Evolutionary conservation across 1,140 invertebrate genomes (phyloP).

Genomic region (Lutraria rhynchaena): DNA sequence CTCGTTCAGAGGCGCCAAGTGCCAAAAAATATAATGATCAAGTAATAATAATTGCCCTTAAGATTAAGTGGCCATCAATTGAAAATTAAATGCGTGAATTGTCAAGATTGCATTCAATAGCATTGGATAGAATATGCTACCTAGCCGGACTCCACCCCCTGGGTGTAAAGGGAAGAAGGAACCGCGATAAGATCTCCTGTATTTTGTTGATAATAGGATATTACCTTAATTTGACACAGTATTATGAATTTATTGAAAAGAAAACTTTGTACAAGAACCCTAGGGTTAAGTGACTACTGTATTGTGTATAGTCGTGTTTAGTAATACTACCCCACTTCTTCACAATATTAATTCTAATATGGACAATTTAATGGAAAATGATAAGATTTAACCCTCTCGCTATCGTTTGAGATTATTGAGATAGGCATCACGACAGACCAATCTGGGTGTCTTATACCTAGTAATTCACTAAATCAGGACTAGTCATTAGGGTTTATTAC

Average conservation of each 20-base stretch:
- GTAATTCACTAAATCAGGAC: conserved; percentile 31
- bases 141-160: conserved; percentile 43
- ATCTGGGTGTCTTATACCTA: neutral
- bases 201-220: conserved; percentile 43
- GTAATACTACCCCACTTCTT: conserved; percentile 3
- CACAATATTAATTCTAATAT: conserved; percentile 49
- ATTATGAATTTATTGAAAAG: conserved; percentile 51
- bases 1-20: conserved; percentile 37
- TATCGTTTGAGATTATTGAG: conserved; percentile 36
- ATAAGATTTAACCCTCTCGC: conserved; percentile 32
- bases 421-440: conserved; percentile 31
- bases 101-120: conserved; percentile 43
- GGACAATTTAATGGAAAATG: conserved; percentile 53
- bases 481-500: conserved; percentile 42
- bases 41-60: conserved; percentile 19
- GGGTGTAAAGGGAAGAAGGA: conserved; percentile 26
- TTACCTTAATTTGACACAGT: conserved; percentile 49
- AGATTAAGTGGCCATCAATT: conserved; percentile 57
- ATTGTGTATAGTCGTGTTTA: conserved; percentile 17
- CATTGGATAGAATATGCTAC: conserved; percentile 5
- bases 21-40: conserved; percentile 41
- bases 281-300: conserved; percentile 25
- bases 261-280: conserved; percentile 39
- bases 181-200: conserved; percentile 41
- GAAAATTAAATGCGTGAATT: conserved; percentile 55